phyloP scores from a whole-genome alignment of 2,797 vertebrate genomes.

The Argyrosomus regius region DNA sequence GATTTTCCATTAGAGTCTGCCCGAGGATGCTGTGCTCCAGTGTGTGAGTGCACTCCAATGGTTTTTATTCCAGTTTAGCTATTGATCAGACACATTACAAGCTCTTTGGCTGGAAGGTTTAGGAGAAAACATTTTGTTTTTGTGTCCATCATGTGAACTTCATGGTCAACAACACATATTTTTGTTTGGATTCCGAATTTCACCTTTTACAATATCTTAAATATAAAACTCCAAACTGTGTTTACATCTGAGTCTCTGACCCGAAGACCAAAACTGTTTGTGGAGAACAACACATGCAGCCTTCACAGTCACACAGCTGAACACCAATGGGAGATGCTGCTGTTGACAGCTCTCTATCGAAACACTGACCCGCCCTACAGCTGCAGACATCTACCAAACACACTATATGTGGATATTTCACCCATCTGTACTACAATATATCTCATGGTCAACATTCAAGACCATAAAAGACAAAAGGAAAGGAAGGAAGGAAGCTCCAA shows the following conservation, averaged over 20 bases:
- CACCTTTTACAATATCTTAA: not conserved
- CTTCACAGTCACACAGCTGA: not conserved
- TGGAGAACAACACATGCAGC: not conserved
- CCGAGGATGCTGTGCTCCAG: not conserved
- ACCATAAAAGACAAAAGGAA: not conserved
- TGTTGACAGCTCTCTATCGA: not conserved
- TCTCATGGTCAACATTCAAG: constrained; percentile 18
- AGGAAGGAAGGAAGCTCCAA: not conserved
- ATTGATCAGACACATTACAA: constrained; percentile 7
- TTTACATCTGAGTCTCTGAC: not conserved
- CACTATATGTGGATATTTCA: not conserved
- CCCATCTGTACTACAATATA: not conserved
- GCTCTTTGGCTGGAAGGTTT: not conserved
- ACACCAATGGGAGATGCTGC: not conserved
- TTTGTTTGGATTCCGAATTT: not conserved
- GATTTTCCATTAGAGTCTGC: too few relatives aligned
- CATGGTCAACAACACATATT: not conserved
- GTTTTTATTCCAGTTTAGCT: constrained; percentile 2
- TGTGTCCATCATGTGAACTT: not conserved
- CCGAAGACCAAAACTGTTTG: not conserved
- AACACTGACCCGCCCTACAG: not conserved
- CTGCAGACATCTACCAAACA: not conserved
- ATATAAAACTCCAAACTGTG: not conserved
- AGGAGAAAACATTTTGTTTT: not conserved
- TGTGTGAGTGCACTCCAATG: not conserved